Evolutionary conservation across 2,113 vertebrate genomes (phyloP).

Genomic region (Melanocharis versteri): DNA sequence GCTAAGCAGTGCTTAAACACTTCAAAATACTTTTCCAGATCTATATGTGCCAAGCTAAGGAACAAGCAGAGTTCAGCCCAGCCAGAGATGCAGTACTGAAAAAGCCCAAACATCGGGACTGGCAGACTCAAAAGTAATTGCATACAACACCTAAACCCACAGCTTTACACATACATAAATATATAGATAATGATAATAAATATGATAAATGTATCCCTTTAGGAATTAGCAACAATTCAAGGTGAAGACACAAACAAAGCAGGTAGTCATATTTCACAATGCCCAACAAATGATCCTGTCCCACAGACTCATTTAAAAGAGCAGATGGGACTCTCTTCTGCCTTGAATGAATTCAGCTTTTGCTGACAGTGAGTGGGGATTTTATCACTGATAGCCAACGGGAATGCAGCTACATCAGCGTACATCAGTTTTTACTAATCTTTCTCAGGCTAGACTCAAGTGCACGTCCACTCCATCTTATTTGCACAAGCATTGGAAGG

Average conservation of each 20-base stretch:
- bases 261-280: not conserved
- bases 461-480: not conserved
- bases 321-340: not conserved
- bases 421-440: not conserved
- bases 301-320: not conserved
- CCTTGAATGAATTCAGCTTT: not conserved
- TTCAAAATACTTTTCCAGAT: not conserved
- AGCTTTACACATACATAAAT: not conserved
- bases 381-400: not conserved
- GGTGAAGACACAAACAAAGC: not conserved
- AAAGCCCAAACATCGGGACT: not conserved
- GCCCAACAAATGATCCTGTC: not conserved
- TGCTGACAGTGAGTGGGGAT: not conserved
- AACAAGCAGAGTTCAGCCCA: not conserved
- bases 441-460: not conserved
- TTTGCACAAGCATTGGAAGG: not conserved
- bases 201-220: not conserved
- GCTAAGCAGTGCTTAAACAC: not conserved
- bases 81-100: not conserved
- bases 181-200: not conserved
- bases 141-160: fast-evolving
- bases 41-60: not conserved
- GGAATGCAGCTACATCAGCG: not conserved
- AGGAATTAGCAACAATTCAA: not conserved
- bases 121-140: not conserved